Evolutionary conservation across 2,888 invertebrate genomes (phyloP), one percentile per base, ranked within the genome.

Genomic region (Scaptomyza reducta): DNA sequence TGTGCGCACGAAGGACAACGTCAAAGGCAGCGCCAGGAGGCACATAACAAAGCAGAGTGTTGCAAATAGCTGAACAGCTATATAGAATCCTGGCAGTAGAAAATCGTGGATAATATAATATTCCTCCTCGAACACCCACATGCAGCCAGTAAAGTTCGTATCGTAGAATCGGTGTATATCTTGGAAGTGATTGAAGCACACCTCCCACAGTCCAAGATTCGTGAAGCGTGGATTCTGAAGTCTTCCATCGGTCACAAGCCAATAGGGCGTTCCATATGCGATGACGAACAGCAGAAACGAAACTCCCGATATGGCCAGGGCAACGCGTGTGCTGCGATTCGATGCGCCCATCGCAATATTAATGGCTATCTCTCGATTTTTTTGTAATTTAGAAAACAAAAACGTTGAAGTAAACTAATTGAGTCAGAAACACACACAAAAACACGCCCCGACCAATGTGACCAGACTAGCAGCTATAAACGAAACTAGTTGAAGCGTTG

Each of bases 61-160:
- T 90, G 97, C 97, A 93, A 98, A 97, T 75, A 98, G 96, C 90
- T 99, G 98, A 0, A 98, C 97, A 0, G 97, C 96, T 59, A 98
- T 95, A 89, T 98, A 98, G 93, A 98, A 99, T 13, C 96, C 95
- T 55, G 98, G 98, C 79, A 97, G 92, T 4, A 99, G 92, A 85
- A 97, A 96, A 82, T 97, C 96, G 87, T 97, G 96, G 76, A 99
- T 97, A 63, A 98, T 98, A 89, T 98, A 97, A 91, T 97, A 98
- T 92, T 99, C 98, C 91, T 98, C 98, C 92, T 98, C 97, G 89
- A 98, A 98, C 66, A 99, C 96, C 98, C 98, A 99, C 96, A 97
- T 97, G 89, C 99, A 99, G 0, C 97, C 97, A 14, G 93, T 94
- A 86, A 97, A 97, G 55, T 93, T 93, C 6, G 94, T 95, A 87